phyloP scores from a whole-genome alignment of 2,113 vertebrate species.

The Cyanoderma ruficeps region DNA sequence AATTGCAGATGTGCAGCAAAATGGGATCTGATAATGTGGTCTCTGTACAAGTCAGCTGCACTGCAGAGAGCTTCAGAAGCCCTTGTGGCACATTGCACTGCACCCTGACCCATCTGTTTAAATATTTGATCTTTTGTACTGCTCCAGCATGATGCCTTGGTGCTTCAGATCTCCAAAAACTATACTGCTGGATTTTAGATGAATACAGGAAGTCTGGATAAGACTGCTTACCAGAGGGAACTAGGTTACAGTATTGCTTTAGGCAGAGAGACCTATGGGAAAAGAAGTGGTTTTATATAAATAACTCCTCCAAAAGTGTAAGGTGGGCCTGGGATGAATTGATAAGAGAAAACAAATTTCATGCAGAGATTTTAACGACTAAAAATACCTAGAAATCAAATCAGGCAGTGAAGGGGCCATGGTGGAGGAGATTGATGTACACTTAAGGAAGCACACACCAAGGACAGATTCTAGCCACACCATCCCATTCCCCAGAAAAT shows the following conservation, averaged over 20 bases:
- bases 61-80: neutral
- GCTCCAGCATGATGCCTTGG: neutral
- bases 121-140: neutral
- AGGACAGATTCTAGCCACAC: neutral
- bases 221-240: neutral
- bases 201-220: neutral
- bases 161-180: neutral
- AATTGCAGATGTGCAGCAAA: neutral
- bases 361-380: neutral
- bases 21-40: neutral
- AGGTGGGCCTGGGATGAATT: neutral
- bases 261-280: neutral
- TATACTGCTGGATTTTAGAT: neutral
- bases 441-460: fast-evolving
- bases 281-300: neutral
- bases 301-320: neutral
- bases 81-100: neutral
- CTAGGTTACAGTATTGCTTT: neutral
- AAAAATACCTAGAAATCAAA: neutral
- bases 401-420: fast-evolving
- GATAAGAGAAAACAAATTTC: conserved; percentile 1
- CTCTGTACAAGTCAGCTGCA: neutral
- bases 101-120: neutral
- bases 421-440: no score
- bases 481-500: neutral